These are phyloP conservation scores for Coregonus sp. DNA, from an alignment of 2,797 vertebrate species.

Conservation along the genomic window DNA sequence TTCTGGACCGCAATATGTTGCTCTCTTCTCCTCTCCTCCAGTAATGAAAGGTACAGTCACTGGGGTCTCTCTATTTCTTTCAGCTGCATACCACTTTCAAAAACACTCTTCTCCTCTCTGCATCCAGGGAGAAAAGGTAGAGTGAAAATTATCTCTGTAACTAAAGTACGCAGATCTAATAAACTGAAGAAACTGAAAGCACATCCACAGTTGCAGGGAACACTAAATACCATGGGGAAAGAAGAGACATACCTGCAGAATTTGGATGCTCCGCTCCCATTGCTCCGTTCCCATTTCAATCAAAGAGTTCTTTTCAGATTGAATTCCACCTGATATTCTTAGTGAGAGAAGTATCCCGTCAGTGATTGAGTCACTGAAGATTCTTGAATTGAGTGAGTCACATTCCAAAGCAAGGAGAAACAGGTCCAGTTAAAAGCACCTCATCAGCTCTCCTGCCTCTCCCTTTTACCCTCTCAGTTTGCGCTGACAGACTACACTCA, in stretches of 20 bases:
- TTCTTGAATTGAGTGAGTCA: background rate
- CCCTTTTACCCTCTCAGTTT: background rate
- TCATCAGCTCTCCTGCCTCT: background rate
- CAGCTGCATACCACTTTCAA: background rate
- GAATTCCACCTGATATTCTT: background rate
- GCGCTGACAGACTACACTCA: constrained; percentile 9
- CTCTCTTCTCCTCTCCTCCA: constrained; percentile 6
- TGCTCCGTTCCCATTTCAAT: background rate
- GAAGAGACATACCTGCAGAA: background rate
- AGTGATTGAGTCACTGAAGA: background rate
- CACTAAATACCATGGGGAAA: background rate
- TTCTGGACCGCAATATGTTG: too few species aligned
- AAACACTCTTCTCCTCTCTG: too few species aligned
- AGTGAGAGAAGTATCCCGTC: background rate
- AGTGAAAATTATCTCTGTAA: too few species aligned
- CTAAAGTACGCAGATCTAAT: too few species aligned
- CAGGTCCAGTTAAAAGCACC: background rate
- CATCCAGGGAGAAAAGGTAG: too few species aligned
- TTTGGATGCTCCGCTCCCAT: background rate
- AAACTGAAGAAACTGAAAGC: too few species aligned
- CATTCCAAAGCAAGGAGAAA: background rate
- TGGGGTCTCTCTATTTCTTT: background rate
- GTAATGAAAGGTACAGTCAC: background rate
- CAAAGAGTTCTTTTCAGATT: background rate
- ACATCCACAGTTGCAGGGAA: too few species aligned